A percentile compares a stretch with the other conserved stretches of the same genome.
phyloP scores from a whole-genome alignment of 1,140 invertebrate genomes.

The Drosophila pruinosa region DNA sequence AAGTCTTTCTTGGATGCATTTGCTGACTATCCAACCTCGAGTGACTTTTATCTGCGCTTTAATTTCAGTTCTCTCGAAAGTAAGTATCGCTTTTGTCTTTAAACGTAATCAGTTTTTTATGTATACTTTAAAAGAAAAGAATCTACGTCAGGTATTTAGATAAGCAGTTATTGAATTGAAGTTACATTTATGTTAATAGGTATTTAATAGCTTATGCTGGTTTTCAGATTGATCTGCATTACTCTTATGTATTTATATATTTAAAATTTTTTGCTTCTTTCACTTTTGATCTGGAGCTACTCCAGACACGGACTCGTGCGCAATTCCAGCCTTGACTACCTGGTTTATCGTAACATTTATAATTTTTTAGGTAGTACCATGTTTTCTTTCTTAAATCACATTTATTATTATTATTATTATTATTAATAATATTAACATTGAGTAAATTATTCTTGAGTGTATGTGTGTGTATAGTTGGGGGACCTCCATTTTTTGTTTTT shows the following conservation, averaged over 20 bases:
- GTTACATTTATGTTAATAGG: slow-evolving; percentile 62
- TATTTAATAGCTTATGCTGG: slow-evolving; percentile 64
- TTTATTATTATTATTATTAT: slow-evolving; percentile 59
- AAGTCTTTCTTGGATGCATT: slow-evolving; percentile 46
- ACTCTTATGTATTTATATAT: slow-evolving; percentile 40
- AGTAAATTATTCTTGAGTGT: slow-evolving; percentile 77
- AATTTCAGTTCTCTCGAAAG: slow-evolving; percentile 53
- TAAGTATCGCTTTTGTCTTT: slow-evolving; percentile 40
- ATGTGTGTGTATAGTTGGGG: slow-evolving; percentile 50
- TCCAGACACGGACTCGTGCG: slow-evolving; percentile 13
- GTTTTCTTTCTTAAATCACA: slow-evolving; percentile 74
- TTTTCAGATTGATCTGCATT: slow-evolving; percentile 63
- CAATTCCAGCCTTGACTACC: slow-evolving; percentile 29
- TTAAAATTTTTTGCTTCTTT: slow-evolving; percentile 24
- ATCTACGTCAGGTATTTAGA: slow-evolving; percentile 79
- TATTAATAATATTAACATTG: slow-evolving; percentile 68
- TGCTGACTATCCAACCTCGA: slow-evolving; percentile 11
- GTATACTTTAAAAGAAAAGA: slow-evolving; percentile 68
- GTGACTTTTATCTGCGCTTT: slow-evolving; percentile 55
- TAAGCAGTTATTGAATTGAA: slow-evolving; percentile 78
- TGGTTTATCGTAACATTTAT: slow-evolving; percentile 42
- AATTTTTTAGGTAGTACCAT: slow-evolving; percentile 56
- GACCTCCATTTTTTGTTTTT: slow-evolving; percentile 40
- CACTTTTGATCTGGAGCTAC: slow-evolving; percentile 30
- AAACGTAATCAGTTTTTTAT: slow-evolving; percentile 42